Evolutionary conservation across 35 echinoderm and acorn worm genomes (phyloP).

Genomic region (Patiria miniata): DNA sequence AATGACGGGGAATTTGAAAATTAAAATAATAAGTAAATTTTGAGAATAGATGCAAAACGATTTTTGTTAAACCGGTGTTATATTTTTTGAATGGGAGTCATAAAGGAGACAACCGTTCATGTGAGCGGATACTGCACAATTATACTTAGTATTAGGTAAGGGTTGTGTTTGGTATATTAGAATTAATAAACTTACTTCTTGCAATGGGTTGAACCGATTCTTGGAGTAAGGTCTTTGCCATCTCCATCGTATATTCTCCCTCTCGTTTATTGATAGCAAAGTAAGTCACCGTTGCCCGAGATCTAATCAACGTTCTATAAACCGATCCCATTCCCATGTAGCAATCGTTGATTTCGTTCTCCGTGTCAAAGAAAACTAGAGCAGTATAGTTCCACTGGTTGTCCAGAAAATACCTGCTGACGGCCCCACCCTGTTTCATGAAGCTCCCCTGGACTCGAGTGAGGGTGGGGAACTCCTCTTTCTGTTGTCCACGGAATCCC

Average conservation of each 20-base stretch:
- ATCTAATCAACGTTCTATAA: not conserved
- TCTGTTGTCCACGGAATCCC: slow-evolving; percentile 30
- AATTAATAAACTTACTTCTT: slow-evolving; percentile 56
- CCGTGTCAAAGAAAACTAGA: slow-evolving; percentile 55
- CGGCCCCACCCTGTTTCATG: slow-evolving; percentile 41
- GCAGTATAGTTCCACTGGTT: slow-evolving; percentile 36
- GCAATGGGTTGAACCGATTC: not conserved
- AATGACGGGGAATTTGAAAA: too few relatives aligned
- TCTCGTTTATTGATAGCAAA: not conserved
- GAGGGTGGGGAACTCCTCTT: slow-evolving; percentile 31
- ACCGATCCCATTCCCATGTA: slow-evolving; percentile 10
- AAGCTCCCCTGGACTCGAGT: slow-evolving; percentile 29
- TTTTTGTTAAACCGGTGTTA: too few relatives aligned
- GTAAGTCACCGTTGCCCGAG: not conserved
- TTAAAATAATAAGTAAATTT: too few relatives aligned
- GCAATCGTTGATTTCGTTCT: slow-evolving; percentile 28
- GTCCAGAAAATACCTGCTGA: slow-evolving; percentile 11
- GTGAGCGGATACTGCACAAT: too few relatives aligned
- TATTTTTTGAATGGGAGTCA: too few relatives aligned
- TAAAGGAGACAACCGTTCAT: too few relatives aligned
- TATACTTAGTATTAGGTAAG: too few relatives aligned
- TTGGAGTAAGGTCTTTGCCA: slow-evolving; percentile 23
- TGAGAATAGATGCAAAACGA: too few relatives aligned
- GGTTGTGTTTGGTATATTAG: too few relatives aligned
- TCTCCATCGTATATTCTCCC: not conserved